phyloP scores from a whole-genome alignment of 1,140 invertebrate species.

The Helicorthomorpha holstii region DNA sequence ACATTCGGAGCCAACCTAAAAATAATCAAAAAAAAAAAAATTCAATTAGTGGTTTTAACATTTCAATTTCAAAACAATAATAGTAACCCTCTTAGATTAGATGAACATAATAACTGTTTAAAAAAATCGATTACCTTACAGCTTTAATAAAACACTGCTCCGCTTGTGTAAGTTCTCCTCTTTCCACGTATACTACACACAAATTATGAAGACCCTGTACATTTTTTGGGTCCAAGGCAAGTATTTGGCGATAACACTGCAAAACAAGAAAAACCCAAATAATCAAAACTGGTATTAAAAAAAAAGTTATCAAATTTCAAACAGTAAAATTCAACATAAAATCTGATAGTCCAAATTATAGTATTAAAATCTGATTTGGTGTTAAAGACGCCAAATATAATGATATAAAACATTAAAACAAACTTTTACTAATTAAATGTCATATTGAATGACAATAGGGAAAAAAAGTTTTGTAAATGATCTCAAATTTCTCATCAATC shows the following conservation, averaged over 20 bases:
- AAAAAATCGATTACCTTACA: constrained; percentile 11
- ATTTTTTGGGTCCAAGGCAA: constrained; percentile 26
- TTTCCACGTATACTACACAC: constrained; percentile 31
- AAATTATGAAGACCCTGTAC: constrained; percentile 31
- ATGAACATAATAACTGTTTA: not conserved
- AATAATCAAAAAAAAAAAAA: not conserved
- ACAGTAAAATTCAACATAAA: not conserved
- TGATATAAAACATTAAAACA: too few relatives aligned
- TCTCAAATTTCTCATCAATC: not conserved
- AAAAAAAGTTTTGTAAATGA: not conserved
- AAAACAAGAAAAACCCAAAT: constrained; percentile 6
- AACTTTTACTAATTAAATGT: too few relatives aligned
- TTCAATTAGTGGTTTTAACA: not conserved
- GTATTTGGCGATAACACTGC: constrained; percentile 27
- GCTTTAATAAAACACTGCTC: constrained; percentile 28
- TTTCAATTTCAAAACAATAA: not conserved
- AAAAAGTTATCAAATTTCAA: not conserved
- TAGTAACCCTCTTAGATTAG: not conserved
- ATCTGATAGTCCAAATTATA: too few relatives aligned
- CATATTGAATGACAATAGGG: too few relatives aligned
- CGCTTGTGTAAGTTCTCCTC: constrained; percentile 24
- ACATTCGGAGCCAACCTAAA: not conserved
- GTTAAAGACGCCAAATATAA: too few relatives aligned
- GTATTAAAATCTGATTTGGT: too few relatives aligned
- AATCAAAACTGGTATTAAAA: not conserved